Evolutionary conservation across 1,140 invertebrate genomes (phyloP).

Genomic region (Muscidifurax raptorellus): DNA sequence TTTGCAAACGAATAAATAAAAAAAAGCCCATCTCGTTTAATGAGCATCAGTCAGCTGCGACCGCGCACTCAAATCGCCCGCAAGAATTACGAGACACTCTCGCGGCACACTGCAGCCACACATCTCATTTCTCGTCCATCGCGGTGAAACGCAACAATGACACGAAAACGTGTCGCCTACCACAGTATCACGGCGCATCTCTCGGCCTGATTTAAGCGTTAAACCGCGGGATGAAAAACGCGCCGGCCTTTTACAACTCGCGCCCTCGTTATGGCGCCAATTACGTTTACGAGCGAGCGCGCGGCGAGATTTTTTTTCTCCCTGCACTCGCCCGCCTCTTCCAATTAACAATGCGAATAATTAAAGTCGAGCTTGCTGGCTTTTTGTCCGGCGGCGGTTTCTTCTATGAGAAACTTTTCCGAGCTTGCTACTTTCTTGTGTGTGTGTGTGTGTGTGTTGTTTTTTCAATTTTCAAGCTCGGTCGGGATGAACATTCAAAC

Average conservation of each 20-base stretch:
- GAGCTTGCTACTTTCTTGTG: no score
- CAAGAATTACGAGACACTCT: no score
- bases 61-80: no score
- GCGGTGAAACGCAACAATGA: no score
- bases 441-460: no score
- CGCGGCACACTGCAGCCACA: no score
- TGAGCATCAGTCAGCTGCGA: no score
- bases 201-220: not conserved
- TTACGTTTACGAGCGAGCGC: not conserved
- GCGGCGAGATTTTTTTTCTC: not conserved
- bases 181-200: not conserved
- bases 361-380: not conserved
- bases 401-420: no score
- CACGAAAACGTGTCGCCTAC: no score
- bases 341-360: conserved; percentile 24
- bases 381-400: not conserved
- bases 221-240: not conserved
- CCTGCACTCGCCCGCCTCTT: not conserved
- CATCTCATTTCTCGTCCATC: no score
- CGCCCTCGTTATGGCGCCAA: not conserved
- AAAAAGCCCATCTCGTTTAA: no score
- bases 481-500: not conserved
- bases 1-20: no score
- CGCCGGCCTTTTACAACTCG: not conserved
- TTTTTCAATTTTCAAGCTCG: not conserved